A percentile compares a stretch with the other conserved stretches of the same genome.
phyloP scores from a whole-genome alignment of 2,113 vertebrate genomes.

The Phasianus colchicus region DNA sequence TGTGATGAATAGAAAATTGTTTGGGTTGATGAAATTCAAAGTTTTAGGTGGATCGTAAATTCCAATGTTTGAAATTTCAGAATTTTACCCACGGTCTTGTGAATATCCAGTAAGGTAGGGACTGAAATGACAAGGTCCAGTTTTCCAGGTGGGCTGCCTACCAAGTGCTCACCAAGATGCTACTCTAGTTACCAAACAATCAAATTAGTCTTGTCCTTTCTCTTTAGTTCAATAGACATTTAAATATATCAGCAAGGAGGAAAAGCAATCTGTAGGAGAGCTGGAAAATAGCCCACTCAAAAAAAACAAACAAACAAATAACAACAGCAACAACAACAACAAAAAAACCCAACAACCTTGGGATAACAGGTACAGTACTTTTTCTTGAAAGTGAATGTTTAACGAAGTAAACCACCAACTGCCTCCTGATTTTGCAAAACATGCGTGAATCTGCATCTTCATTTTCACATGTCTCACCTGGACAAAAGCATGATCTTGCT shows the following conservation, averaged over 20 bases:
- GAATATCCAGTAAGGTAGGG: background rate
- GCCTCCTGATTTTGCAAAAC: background rate
- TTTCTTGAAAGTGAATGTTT: background rate
- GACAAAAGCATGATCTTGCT: background rate
- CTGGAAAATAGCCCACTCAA: background rate
- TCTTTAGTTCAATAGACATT: background rate
- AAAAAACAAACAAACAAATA: background rate
- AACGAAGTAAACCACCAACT: background rate
- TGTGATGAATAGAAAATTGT: background rate
- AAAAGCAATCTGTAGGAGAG: background rate
- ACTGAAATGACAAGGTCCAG: background rate
- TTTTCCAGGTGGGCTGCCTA: background rate
- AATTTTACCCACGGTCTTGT: background rate
- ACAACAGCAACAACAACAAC: background rate
- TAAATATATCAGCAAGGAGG: background rate
- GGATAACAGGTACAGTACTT: accelerated
- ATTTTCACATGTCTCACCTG: background rate
- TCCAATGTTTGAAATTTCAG: background rate
- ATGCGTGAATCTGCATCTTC: background rate
- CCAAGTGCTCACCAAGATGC: background rate
- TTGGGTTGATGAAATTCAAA: background rate
- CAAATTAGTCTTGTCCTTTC: background rate
- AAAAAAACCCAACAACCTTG: background rate
- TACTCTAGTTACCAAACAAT: background rate
- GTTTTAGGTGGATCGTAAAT: background rate